Evolutionary conservation across 2,888 invertebrate species (phyloP).

Genomic region (Leucophenga maculata): DNA sequence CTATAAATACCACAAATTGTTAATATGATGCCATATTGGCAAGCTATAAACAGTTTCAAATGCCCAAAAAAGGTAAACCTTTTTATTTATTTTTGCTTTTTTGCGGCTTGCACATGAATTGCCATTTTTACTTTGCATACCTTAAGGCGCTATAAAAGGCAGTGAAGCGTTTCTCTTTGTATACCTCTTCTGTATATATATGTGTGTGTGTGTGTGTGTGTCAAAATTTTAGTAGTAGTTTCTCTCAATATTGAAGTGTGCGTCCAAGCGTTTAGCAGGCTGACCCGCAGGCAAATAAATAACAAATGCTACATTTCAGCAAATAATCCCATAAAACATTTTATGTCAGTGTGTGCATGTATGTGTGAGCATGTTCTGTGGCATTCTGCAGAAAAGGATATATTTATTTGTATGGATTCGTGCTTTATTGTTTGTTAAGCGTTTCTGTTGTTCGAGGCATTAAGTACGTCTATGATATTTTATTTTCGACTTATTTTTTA

Average conservation of each 20-base stretch:
- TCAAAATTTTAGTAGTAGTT: not conserved
- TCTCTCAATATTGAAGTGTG: slow-evolving; percentile 13
- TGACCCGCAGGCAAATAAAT: slow-evolving; percentile 58
- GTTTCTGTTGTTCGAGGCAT: slow-evolving; percentile 47
- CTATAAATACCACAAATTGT: slow-evolving; percentile 48
- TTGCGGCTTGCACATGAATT: not conserved
- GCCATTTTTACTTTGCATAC: slow-evolving; percentile 42
- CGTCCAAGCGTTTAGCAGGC: slow-evolving; percentile 5
- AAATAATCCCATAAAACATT: slow-evolving; percentile 66
- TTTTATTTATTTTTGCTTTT: not conserved
- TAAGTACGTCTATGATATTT: slow-evolving; percentile 41
- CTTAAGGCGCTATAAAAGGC: slow-evolving; percentile 54
- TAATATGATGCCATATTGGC: slow-evolving; percentile 39
- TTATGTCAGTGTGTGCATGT: slow-evolving; percentile 47
- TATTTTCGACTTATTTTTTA: slow-evolving; percentile 47
- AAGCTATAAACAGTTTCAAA: slow-evolving; percentile 24
- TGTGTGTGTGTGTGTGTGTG: not conserved
- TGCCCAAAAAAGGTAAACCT: slow-evolving; percentile 8
- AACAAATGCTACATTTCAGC: slow-evolving; percentile 60
- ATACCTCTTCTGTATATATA: not conserved
- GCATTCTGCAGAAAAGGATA: not conserved
- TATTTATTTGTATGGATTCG: not conserved
- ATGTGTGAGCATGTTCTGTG: slow-evolving; percentile 23
- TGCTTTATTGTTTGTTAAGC: slow-evolving; percentile 62
- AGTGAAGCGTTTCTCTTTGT: not conserved